Evolutionary conservation across 92 coral and sea anemone genomes (phyloP), one percentile per base, ranked within the genome.

Genomic region (Zoanthus sansibaricus): DNA sequence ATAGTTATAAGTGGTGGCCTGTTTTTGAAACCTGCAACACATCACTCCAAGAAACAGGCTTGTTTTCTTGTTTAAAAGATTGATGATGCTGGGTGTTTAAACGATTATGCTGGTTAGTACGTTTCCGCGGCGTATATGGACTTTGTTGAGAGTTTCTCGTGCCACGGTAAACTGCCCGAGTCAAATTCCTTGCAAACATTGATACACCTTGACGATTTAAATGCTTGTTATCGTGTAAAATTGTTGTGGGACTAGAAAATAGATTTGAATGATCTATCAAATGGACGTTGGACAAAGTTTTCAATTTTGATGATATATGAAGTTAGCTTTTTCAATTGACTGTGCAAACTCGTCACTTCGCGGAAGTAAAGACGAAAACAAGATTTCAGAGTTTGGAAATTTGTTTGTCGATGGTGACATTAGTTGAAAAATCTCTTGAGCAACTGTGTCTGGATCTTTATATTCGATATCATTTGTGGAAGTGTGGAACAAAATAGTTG

Each of bases 401-500:
- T 73, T 73, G 16, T 73, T 4, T 5, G 78, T 45, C 46, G 78
- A 44, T 31, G 45, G 78, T 13, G 78, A 73, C 31, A 73, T 7
- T 14, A 73, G 58, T 31, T 73, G 16, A 21, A 45, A 9, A 14
- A 73, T 73, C 5, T 73, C 78, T 73, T 16, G 30, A 44, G 78
- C 21, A 21, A 14, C 56, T 11, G 55, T 73, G 45, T 73, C 17
- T 0, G 3, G 30, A 73, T 73, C 78, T 7, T 44, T 44, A 17
- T 73, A 32, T 73, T 73, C 78, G 5, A 73, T 11, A 13, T 73
- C 78, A 73, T 73, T 73, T 0, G 78, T 73, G 44, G 56, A 44
- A 73, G 78, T 46, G 55, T 73, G 78, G 3, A 46, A 31, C 5
- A 73, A 45, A 46, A 73, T 73, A 15, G 78, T 73, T 18, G 56